These are phyloP conservation scores for Marisa cornuarietis DNA, from an alignment of 1,140 invertebrate genomes.

Conservation along the genomic window DNA sequence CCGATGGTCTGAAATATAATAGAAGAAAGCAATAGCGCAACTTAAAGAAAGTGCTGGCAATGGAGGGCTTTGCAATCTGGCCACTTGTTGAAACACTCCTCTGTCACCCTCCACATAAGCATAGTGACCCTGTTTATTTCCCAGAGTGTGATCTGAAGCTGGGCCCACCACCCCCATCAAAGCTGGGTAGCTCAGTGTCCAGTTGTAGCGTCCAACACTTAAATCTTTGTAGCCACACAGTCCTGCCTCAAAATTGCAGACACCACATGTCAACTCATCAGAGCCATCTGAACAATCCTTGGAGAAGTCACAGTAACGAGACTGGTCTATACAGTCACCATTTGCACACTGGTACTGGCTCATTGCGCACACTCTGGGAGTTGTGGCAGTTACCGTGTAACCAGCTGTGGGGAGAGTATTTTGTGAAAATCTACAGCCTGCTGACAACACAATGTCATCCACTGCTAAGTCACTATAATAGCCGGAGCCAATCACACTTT, in stretches of 20 bases:
- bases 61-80: constrained; percentile 50
- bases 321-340: constrained; percentile 42
- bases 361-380: constrained; percentile 37
- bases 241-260: constrained; percentile 60
- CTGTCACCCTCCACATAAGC: constrained; percentile 50
- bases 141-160: constrained; percentile 43
- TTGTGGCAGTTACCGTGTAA: constrained; percentile 41
- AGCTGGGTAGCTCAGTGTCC: constrained; percentile 39
- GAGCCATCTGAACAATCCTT: constrained; percentile 56
- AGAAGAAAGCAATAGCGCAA: constrained; percentile 72
- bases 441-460: constrained; percentile 52
- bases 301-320: constrained; percentile 52
- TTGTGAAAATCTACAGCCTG: constrained; percentile 43
- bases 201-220: constrained; percentile 57
- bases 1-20: constrained; percentile 76
- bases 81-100: constrained; percentile 51
- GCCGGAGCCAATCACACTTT: constrained; percentile 40
- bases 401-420: constrained; percentile 40
- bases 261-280: constrained; percentile 56
- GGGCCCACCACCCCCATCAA: constrained; percentile 32
- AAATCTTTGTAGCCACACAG: constrained; percentile 59
- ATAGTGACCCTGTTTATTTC: constrained; percentile 48
- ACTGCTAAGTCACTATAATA: constrained; percentile 55
- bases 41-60: constrained; percentile 43
- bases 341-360: constrained; percentile 46